phyloP scores from a whole-genome alignment of 1,140 invertebrate species.

The Stenopsyche tienmushanensis region DNA sequence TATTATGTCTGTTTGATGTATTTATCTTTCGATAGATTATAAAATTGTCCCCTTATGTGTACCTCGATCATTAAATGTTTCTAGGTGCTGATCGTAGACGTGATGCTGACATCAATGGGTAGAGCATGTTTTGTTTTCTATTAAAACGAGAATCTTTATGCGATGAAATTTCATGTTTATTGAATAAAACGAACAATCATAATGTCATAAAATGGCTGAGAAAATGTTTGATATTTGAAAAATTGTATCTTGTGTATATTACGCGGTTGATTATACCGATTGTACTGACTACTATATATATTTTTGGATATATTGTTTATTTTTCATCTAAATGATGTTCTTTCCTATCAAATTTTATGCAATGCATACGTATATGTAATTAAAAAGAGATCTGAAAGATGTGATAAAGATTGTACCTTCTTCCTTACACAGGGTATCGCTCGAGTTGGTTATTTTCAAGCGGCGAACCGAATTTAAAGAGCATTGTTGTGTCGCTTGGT shows the following conservation, averaged over 20 bases:
- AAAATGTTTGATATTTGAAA: too few relatives aligned
- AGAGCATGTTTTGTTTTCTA: too few relatives aligned
- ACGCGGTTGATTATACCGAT: constrained; percentile 1
- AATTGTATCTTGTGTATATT: too few relatives aligned
- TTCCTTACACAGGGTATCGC: constrained; percentile 39
- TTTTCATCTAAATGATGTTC: constrained; percentile 30
- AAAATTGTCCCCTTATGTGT: constrained; percentile 33
- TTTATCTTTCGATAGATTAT: constrained; percentile 41
- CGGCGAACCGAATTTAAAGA: constrained; percentile 7
- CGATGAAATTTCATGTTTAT: constrained; percentile 31
- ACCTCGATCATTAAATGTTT: constrained; percentile 28
- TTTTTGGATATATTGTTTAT: constrained; percentile 40
- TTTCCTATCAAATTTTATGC: constrained; percentile 34
- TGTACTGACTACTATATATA: constrained; percentile 33
- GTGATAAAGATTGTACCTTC: constrained; percentile 41
- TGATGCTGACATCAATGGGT: constrained; percentile 11
- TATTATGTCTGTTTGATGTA: constrained; percentile 42
- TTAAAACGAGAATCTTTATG: constrained; percentile 26
- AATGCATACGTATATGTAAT: not conserved
- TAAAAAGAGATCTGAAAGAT: constrained; percentile 35
- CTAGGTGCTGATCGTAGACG: constrained; percentile 40
- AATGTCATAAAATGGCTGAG: not conserved
- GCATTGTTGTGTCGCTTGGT: constrained; percentile 21
- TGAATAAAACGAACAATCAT: constrained; percentile 16
- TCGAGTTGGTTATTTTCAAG: constrained; percentile 15